Evolutionary conservation across 2,888 invertebrate genomes (phyloP).

Genomic region (Eilema griseolum): DNA sequence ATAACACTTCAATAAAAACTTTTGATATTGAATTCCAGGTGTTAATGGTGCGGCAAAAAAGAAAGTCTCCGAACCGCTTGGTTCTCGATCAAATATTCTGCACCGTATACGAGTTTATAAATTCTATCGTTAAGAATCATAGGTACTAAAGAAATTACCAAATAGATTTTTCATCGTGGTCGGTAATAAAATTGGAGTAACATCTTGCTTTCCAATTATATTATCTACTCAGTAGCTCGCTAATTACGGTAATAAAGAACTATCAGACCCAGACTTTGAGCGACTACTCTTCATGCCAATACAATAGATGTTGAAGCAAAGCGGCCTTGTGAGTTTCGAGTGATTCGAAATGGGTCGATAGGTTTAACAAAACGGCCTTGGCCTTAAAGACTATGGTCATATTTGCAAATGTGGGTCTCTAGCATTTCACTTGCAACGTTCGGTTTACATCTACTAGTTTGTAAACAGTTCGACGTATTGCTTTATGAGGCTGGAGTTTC

Average conservation of each 20-base stretch:
- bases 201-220: not conserved
- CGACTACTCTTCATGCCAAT: conserved; percentile 30
- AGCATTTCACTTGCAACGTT: conserved; percentile 18
- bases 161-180: too few relatives aligned
- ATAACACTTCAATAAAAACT: too few relatives aligned
- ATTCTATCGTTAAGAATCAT: too few relatives aligned
- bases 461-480: conserved; percentile 33
- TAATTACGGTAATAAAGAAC: conserved; percentile 40
- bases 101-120: too few relatives aligned
- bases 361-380: conserved; percentile 35
- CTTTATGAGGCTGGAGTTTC: conserved; percentile 18
- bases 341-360: conserved; percentile 57
- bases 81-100: too few relatives aligned
- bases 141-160: too few relatives aligned
- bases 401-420: conserved; percentile 31
- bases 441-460: conserved; percentile 33
- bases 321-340: conserved; percentile 44
- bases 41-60: too few relatives aligned
- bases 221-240: not conserved
- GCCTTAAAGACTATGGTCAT: conserved; percentile 41
- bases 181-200: too few relatives aligned
- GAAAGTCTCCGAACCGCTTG: too few relatives aligned
- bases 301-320: conserved; percentile 33
- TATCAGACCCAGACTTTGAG: conserved; percentile 34
- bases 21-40: too few relatives aligned